These are phyloP conservation scores for Arctia plantaginis DNA, from an alignment of 2,888 invertebrate species.

Conservation along the genomic window DNA sequence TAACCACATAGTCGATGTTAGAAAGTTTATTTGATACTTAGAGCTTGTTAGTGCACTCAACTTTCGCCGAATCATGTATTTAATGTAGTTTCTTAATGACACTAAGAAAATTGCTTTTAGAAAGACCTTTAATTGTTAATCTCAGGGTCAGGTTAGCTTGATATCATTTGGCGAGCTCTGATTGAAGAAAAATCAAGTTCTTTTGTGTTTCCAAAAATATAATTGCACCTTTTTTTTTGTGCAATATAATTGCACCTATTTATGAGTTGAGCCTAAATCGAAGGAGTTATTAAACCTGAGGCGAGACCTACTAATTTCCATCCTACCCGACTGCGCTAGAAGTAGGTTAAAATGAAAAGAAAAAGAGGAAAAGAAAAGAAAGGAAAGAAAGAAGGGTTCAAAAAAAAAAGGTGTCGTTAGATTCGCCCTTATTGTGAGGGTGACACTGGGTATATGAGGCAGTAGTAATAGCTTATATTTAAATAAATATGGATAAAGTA, in stretches of 20 bases:
- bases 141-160: background rate
- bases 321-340: too few species aligned
- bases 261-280: background rate
- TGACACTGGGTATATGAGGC: too few species aligned
- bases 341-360: too few species aligned
- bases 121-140: background rate
- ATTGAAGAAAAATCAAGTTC: background rate
- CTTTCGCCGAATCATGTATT: slow-evolving; percentile 24
- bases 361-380: too few species aligned
- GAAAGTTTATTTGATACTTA: slow-evolving; percentile 38
- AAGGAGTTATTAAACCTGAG: background rate
- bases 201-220: background rate
- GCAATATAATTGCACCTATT: background rate
- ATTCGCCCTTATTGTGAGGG: too few species aligned
- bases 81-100: slow-evolving; percentile 14
- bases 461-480: too few species aligned
- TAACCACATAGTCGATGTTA: slow-evolving; percentile 31
- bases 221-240: background rate
- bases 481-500: too few species aligned
- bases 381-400: too few species aligned
- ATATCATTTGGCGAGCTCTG: background rate
- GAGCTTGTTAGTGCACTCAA: slow-evolving; percentile 25
- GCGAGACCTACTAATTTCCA: background rate
- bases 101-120: background rate
- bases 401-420: too few species aligned